Evolutionary conservation across 92 coral and sea anemone species (phyloP), one percentile per base, ranked within the genome.

Genomic region (Heteractis magnifica): DNA sequence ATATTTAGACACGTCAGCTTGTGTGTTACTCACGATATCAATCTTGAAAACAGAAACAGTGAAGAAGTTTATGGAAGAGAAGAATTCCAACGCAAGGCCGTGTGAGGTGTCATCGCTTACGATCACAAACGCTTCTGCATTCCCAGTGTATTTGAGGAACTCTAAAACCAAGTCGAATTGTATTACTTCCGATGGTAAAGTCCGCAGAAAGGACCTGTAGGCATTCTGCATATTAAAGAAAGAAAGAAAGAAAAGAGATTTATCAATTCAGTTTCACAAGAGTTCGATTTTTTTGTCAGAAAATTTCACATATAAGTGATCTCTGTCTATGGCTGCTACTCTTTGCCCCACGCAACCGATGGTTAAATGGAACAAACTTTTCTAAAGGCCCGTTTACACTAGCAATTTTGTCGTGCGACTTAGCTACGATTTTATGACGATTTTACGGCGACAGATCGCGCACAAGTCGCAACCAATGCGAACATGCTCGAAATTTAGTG

Each of bases 21-120:
- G 87, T 20, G 50, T 48, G 14, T 49, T 16, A 2, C 72, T 72
- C 11, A 82, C 72, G n/a, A 71, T 65, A 53, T 83, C 88, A 11
- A 94, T 78, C 60, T 87, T 89, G 44, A 87, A 78, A 41, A 94
- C 62, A 21, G 72, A 81, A 19, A 88, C 60, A n/a, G 81, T 49
- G 55, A 85, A 20, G 75, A 75, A 82, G 5, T 78, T 77, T 23
- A 71, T 76, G 20, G 52, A 79, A 23, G 82, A 72, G 84, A 79
- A 89, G 79, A 84, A 78, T 53, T 93, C 86, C 56, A 87, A 52
- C 10, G 92, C 98, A 21, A 85, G 85, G 5, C 93, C 93, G 49
- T 94, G 82, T 11, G 98, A 75, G 0, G 83, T 56, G 12, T 94
- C 98, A 75, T 94, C 93, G 68, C 90, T 89, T 19, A 92, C 95